Conservation (phyloP, 2,797 vertebrate genomes). For the Lepilemur ruficaudatus region DNA sequence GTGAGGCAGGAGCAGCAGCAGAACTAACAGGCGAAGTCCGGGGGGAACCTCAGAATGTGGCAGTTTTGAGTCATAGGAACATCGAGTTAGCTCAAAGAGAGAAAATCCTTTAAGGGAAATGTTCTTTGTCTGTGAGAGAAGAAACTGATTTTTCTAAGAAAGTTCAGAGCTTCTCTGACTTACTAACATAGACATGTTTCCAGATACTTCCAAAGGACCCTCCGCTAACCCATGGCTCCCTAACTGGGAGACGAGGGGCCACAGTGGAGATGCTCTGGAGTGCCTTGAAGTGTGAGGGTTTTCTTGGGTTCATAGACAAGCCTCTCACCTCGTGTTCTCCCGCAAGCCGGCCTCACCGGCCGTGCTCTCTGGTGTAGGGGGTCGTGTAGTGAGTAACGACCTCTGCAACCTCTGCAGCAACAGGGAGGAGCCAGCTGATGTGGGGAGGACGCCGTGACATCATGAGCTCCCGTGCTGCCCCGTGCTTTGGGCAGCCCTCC, state of each 20-base stretch:
- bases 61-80: neutral
- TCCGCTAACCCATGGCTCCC: neutral
- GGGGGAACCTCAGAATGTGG: rapidly evolving
- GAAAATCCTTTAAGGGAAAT: neutral
- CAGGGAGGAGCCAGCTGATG: rapidly evolving
- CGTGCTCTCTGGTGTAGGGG: neutral
- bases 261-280: rapidly evolving
- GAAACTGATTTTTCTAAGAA: neutral
- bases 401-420: neutral
- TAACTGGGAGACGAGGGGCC: neutral
- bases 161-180: neutral
- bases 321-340: neutral
- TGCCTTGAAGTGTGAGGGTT: neutral
- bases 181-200: neutral
- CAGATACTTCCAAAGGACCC: neutral
- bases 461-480: rapidly evolving
- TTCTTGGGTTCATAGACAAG: neutral
- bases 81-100: neutral
- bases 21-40: rapidly evolving
- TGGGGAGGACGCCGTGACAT: rapidly evolving
- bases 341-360: neutral
- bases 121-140: neutral
- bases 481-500: neutral
- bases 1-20: neutral
- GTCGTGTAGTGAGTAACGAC: rapidly evolving